A percentile compares a stretch with the other conserved stretches of the same genome.
Evolutionary conservation across 2,113 vertebrate species (phyloP).

Genomic region (Triplophysa dalaica): DNA sequence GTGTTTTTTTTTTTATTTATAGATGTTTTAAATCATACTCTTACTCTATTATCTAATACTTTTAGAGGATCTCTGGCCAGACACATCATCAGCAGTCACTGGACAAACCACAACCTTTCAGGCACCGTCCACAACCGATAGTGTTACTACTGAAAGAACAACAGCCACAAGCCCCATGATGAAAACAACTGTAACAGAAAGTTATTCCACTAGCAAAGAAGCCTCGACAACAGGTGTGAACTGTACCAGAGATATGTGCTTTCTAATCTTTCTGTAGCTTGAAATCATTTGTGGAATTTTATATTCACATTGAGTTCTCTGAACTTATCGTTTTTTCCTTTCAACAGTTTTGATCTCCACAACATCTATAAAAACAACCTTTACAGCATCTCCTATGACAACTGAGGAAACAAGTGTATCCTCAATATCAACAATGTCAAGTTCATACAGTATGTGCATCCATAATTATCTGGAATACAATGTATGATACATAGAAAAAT

Average conservation of each 20-base stretch:
- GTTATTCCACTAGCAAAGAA: neutral
- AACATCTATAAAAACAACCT: neutral
- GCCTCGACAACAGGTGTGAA: neutral
- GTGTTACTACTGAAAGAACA: neutral
- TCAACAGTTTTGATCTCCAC: no score
- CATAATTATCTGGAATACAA: neutral
- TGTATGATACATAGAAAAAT: neutral
- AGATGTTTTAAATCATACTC: neutral
- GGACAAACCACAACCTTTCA: neutral
- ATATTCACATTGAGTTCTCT: neutral
- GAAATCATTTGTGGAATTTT: neutral
- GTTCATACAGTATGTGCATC: neutral
- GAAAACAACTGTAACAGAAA: slow-evolving; percentile 11
- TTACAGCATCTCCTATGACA: no score
- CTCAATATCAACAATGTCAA: neutral
- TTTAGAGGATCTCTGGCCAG: neutral
- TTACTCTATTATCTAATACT: neutral
- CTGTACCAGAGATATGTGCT: neutral
- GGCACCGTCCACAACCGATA: neutral
- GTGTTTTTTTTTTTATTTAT: no score
- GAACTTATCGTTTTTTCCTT: no score
- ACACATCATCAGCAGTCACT: neutral
- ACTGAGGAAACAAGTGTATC: neutral
- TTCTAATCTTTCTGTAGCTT: neutral
- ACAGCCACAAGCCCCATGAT: neutral